Evolutionary conservation across 64 coral and sea anemone species (phyloP), one percentile per base, ranked within the genome.

Genomic region (Montipora capricornis): DNA sequence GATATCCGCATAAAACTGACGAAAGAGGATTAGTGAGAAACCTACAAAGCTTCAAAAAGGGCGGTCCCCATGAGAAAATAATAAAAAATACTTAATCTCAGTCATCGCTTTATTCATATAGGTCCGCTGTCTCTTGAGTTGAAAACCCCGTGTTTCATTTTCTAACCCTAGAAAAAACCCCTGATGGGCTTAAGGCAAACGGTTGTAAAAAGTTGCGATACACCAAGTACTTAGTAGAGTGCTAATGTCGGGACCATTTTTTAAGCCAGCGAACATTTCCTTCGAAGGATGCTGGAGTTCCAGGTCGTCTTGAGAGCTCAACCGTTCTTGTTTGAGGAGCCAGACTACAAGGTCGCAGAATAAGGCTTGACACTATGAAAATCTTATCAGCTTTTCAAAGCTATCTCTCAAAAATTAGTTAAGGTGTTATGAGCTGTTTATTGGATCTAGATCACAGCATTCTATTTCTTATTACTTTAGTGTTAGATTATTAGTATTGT

Each of bases 1-100:
- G 53, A 11, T 57, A 57, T 57, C 11, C 53, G 6, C 6, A 57
- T 20, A 49, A 24, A 86, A 78, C 47, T 78, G 76, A 71, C 46
- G 68, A 86, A 86, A 49, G 82, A 73, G 17, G 66, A 86, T 86
- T 86, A 86, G 19, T 46, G 62, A 44, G 61, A 58, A 67, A 49
- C 17, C 81, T 20, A 48, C n/a, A 84, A 37, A 37, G 37, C 37
- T 2, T 45, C 8, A 14, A 68, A 48, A 68, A 5, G 46, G 68
- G 68, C 68, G 68, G 68, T 24, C 10, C 20, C 20, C 0, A 0
- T 50, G 46, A 6, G 45, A 8, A 20, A n/a, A 17, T 5, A 7
- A 37, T 50, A 49, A n/a, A n/a, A 47, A 50, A 49, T 19, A 6
- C 76, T 49, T 78, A 49, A 78, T 78, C 76, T 76, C 44, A 45